Conservation (phyloP, 2,113 vertebrate species). For the Cinclus cinclus region DNA sequence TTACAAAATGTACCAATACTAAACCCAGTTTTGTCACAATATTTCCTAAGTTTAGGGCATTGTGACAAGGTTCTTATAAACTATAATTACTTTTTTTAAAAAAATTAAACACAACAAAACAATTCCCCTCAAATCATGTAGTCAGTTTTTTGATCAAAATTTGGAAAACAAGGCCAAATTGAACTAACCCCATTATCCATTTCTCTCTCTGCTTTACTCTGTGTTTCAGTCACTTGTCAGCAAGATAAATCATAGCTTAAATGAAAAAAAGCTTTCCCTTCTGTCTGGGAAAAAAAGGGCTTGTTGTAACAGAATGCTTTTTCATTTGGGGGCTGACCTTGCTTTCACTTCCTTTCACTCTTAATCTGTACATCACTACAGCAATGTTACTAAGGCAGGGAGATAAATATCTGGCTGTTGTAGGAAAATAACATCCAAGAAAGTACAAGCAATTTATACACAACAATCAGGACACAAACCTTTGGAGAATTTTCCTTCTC, state of each 20-base stretch:
- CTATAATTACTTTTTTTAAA: not conserved
- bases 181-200: not conserved
- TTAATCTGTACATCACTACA: not conserved
- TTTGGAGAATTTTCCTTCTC: not conserved
- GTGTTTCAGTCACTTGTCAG: not conserved
- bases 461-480: not conserved
- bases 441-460: not conserved
- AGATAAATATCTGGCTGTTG: not conserved
- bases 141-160: not conserved
- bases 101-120: not conserved
- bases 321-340: constrained; percentile 1
- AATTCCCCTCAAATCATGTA: not conserved
- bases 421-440: not conserved
- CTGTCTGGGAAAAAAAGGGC: not conserved
- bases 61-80: not conserved
- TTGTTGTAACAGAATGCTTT: constrained; percentile 8
- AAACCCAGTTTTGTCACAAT: not conserved
- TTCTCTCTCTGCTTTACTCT: not conserved
- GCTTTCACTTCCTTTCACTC: not conserved
- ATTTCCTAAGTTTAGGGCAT: not conserved
- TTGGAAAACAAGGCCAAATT: not conserved
- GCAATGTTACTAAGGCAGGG: not conserved
- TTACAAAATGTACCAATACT: not conserved
- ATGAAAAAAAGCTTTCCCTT: not conserved
- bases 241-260: not conserved